Evolutionary conservation across 2,797 vertebrate genomes (phyloP), one percentile per base, ranked within the genome.

Genomic region (Semotilus atromaculatus): DNA sequence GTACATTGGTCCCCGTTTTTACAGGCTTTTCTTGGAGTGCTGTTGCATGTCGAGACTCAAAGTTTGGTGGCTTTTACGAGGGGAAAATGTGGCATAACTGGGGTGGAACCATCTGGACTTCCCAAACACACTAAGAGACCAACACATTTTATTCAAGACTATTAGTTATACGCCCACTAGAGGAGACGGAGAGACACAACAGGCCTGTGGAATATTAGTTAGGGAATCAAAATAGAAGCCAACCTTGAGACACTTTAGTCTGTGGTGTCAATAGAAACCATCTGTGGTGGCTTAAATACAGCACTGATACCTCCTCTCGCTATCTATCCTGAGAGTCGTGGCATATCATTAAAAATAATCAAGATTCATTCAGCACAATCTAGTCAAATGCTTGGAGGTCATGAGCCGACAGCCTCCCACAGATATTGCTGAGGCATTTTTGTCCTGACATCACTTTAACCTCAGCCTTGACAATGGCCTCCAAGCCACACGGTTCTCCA

Each of bases 31-130:
- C 13, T 62, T 29, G 1, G 14, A 31, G 10, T 34, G 48, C 72
- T 21, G 45, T 34, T 53, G 72, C 48, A 34, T 53, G 29, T 53
- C 48, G 16, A 55, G 31, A 7, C 31, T n/a, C 34, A 58, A 75
- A 5, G 31, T 58, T 55, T 3, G 26, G 45, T 9, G 7, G 67
- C 36, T 80, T 89, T 89, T 83, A 86, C 68, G 11, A 86, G 80
- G 40, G 77, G 83, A 83, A 88, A 85, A 85, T 81, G 71, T 88
- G 80, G 40, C 60, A 55, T 38, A 31, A 36, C 76, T 78, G 74
- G 53, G 64, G 58, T 40, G 67, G 78, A 60, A 68, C 34, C 79
- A 34, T 62, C 74, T 29, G 64, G 43, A 66, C 68, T 84, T 88
- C 78, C 48, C 62, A 43, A 70, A 66, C 53, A 51, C 36, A 62